Evolutionary conservation across 2,113 vertebrate species (phyloP).

Genomic region (Smithornis capensis): DNA sequence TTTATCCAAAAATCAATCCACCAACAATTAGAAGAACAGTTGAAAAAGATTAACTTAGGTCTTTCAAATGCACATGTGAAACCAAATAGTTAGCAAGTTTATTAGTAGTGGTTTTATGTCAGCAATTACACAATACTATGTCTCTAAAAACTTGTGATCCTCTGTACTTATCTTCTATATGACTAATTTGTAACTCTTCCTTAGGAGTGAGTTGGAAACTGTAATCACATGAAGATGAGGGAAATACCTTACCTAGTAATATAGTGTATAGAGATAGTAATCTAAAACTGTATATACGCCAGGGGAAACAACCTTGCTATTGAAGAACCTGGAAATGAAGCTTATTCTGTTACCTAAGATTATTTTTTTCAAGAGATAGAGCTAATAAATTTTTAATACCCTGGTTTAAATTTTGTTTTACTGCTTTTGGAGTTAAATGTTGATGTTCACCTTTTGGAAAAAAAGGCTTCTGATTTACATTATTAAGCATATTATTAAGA

Average conservation of each 20-base stretch:
- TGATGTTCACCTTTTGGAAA: neutral
- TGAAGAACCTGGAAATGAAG: neutral
- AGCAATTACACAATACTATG: neutral
- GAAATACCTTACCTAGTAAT: neutral
- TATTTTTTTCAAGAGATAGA: neutral
- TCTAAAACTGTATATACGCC: neutral
- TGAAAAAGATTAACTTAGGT: neutral
- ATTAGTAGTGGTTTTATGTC: neutral
- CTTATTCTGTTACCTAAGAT: neutral
- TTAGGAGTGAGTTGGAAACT: neutral
- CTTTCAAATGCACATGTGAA: neutral
- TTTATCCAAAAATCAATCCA: neutral
- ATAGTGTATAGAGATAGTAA: neutral
- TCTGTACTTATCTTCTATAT: neutral
- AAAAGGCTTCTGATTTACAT: neutral
- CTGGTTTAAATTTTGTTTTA: neutral
- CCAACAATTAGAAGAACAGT: neutral
- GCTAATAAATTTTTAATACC: neutral
- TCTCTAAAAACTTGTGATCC: neutral
- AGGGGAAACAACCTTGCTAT: neutral
- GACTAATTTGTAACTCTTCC: neutral
- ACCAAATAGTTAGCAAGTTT: neutral
- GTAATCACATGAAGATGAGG: neutral
- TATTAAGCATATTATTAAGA: neutral
- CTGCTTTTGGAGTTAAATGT: neutral